Conservation (phyloP, 2,113 vertebrate species). For the Alaudala cheleensis region DNA sequence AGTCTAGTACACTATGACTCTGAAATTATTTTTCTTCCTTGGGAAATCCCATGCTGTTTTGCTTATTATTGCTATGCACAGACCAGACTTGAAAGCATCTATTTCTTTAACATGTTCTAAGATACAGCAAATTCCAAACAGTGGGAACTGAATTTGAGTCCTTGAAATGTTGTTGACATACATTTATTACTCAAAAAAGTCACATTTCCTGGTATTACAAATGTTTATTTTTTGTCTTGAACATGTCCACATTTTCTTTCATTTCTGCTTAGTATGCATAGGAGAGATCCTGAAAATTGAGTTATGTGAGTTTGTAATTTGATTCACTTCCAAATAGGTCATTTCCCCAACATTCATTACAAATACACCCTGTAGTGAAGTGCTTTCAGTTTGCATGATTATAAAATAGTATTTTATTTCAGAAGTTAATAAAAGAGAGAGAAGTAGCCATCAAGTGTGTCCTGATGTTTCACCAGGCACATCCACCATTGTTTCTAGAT, state of each 20-base stretch:
- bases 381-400: neutral
- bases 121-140: neutral
- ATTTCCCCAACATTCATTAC: slow-evolving; percentile 27
- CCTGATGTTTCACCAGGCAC: neutral
- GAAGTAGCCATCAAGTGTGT: neutral
- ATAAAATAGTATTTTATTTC: slow-evolving; percentile 25
- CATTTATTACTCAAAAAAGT: neutral
- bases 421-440: neutral
- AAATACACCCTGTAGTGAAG: slow-evolving; percentile 10
- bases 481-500: neutral
- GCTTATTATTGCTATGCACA: neutral
- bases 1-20: neutral
- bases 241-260: neutral
- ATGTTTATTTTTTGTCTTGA: slow-evolving; percentile 1
- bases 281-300: slow-evolving; percentile 27
- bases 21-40: slow-evolving; percentile 9
- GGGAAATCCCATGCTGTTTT: slow-evolving; percentile 26
- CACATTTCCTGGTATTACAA: slow-evolving; percentile 4
- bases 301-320: slow-evolving; percentile 38
- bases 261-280: slow-evolving; percentile 31
- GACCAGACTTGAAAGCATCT: neutral
- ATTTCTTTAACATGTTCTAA: neutral
- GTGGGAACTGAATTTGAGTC: neutral
- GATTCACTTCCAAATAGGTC: slow-evolving; percentile 40
- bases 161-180: neutral